phyloP scores from a whole-genome alignment of 2,888 invertebrate genomes.

The Mythimna albipuncta region DNA sequence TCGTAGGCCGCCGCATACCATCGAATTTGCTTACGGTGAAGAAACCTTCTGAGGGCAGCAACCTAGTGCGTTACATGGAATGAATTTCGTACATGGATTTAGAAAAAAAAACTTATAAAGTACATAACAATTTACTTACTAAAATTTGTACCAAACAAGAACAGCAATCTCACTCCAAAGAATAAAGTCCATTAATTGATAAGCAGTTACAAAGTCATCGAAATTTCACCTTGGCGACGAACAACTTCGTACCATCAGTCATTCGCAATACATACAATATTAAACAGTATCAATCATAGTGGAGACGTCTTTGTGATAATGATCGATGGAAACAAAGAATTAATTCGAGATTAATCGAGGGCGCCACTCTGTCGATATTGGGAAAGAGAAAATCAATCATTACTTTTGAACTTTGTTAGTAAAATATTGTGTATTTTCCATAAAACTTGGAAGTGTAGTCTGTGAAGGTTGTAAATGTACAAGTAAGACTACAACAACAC shows the following conservation, averaged over 20 bases:
- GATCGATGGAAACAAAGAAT: conserved; percentile 64
- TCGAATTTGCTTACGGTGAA: conserved; percentile 20
- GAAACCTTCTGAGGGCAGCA: conserved; percentile 4
- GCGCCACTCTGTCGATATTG: conserved; percentile 40
- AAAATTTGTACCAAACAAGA: neutral
- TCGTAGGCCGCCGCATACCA: conserved; percentile 56
- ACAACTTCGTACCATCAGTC: conserved; percentile 29
- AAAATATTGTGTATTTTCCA: conserved; percentile 21
- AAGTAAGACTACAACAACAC: conserved; percentile 36
- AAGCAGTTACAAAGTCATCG: conserved; percentile 14
- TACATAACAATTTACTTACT: neutral
- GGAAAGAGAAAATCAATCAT: conserved; percentile 22
- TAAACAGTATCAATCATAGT: conserved; percentile 64
- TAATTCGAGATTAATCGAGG: conserved; percentile 57
- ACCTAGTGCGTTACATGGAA: neutral
- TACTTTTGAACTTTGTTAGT: conserved; percentile 22
- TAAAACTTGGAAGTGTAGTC: conserved; percentile 2
- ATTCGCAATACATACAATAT: conserved; percentile 49
- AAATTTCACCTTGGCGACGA: conserved; percentile 32
- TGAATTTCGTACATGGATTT: neutral
- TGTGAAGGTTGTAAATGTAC: neutral
- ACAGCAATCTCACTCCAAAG: conserved; percentile 1
- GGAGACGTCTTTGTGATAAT: conserved; percentile 45
- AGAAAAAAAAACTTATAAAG: neutral
- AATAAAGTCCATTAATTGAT: conserved; percentile 21